A percentile compares a stretch with the other conserved stretches of the same genome.
Conservation (phyloP, 92 coral and sea anemone genomes). For the Phenganax subtilis region DNA sequence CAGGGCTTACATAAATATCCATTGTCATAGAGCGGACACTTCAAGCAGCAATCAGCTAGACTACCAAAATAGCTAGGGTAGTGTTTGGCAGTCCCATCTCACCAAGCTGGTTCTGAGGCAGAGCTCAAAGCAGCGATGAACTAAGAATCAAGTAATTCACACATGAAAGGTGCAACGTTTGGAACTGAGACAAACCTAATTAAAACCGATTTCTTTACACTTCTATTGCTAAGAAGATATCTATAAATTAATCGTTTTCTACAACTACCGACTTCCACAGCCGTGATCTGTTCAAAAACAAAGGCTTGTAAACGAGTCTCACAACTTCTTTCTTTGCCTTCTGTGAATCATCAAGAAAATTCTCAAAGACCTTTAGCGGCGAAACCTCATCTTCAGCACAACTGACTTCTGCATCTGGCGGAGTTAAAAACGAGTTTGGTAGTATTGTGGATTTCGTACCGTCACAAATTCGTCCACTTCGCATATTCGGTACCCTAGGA, state of each 20-base stretch:
- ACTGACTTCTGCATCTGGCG: neutral
- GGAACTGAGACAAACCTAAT: no score
- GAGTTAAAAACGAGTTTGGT: neutral
- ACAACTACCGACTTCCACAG: slow-evolving; percentile 26
- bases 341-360: neutral
- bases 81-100: no score
- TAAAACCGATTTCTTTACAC: no score
- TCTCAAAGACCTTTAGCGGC: neutral
- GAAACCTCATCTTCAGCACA: neutral
- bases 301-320: neutral
- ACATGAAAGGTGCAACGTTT: no score
- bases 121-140: no score
- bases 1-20: slow-evolving; percentile 47
- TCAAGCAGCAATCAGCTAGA: no score
- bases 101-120: no score
- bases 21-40: no score
- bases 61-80: no score
- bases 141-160: no score
- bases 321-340: neutral
- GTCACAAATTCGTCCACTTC: neutral
- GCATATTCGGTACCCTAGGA: neutral
- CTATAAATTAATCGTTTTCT: slow-evolving; percentile 12
- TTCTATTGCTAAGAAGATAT: no score
- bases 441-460: neutral
- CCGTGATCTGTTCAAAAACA: slow-evolving; percentile 11